phyloP scores from a whole-genome alignment of 2,797 vertebrate genomes.

The Acipenser ruthenus region DNA sequence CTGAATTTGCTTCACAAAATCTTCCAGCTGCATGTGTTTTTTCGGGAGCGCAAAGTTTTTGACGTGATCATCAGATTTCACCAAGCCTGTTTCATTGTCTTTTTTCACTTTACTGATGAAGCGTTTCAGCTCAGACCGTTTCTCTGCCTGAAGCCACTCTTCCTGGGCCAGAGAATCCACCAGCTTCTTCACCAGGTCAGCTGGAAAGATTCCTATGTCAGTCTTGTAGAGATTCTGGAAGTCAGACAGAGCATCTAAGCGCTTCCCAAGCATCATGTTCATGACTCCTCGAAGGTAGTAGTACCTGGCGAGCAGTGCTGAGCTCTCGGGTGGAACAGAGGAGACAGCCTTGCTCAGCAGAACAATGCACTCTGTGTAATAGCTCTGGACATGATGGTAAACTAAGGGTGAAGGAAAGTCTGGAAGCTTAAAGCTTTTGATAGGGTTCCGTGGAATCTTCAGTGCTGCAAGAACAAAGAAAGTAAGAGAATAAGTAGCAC shows the following conservation, averaged over 20 bases:
- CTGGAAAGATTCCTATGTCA: constrained; percentile 79
- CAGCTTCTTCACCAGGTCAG: constrained; percentile 66
- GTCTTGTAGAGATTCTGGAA: constrained; percentile 91
- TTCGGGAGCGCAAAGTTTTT: constrained; percentile 80
- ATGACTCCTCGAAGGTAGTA: constrained; percentile 83
- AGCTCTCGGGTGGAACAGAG: constrained; percentile 59
- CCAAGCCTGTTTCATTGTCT: constrained; percentile 56
- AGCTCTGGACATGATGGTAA: constrained; percentile 61
- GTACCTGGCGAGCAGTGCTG: constrained; percentile 73
- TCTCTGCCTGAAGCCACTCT: constrained; percentile 66
- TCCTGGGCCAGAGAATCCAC: constrained; percentile 59
- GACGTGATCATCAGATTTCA: constrained; percentile 60
- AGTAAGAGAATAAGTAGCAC: too few relatives aligned
- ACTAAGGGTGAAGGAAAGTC: constrained; percentile 71
- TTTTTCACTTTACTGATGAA: constrained; percentile 71
- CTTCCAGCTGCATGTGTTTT: constrained; percentile 62
- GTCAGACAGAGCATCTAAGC: constrained; percentile 76
- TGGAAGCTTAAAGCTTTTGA: constrained; percentile 71
- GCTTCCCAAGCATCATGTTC: constrained; percentile 62
- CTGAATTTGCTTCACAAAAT: constrained; percentile 79
- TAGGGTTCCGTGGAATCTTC: constrained; percentile 40
- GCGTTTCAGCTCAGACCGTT: constrained; percentile 67
- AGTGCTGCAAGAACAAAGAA: constrained; percentile 42
- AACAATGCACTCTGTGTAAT: constrained; percentile 67
- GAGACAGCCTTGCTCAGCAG: constrained; percentile 71